Conservation (phyloP, 2,888 invertebrate species). For the Saturnia pavonia region DNA sequence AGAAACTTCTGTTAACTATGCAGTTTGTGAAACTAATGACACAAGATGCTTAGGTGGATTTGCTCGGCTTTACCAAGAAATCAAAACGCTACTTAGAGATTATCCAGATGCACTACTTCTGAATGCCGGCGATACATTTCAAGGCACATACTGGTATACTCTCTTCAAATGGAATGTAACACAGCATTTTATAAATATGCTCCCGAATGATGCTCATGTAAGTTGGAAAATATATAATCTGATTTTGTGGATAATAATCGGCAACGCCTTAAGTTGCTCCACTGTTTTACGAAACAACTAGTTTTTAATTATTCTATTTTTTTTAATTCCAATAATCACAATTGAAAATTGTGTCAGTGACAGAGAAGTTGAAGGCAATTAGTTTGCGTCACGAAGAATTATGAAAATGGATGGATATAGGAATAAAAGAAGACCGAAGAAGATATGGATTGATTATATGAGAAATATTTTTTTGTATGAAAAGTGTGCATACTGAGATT, state of each 20-base stretch:
- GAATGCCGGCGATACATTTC: constrained; percentile 93
- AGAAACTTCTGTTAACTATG: constrained; percentile 80
- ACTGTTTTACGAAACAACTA: background rate
- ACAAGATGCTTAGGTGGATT: constrained; percentile 86
- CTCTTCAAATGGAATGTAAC: constrained; percentile 88
- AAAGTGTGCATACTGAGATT: too few relatives aligned
- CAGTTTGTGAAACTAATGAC: constrained; percentile 78
- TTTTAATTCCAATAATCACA: too few relatives aligned
- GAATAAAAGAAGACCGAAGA: too few relatives aligned
- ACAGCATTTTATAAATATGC: constrained; percentile 87
- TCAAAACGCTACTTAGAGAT: constrained; percentile 67
- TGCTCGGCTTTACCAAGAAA: constrained; percentile 83
- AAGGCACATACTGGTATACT: constrained; percentile 92
- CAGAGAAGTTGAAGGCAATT: too few relatives aligned
- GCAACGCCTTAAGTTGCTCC: background rate
- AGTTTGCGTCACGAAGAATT: too few relatives aligned
- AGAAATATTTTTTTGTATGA: too few relatives aligned
- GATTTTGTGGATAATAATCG: background rate
- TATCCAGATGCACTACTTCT: constrained; percentile 85
- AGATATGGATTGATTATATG: too few relatives aligned
- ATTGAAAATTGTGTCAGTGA: too few relatives aligned
- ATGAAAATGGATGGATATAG: too few relatives aligned
- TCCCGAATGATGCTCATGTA: constrained; percentile 90
- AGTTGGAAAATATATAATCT: constrained; percentile 37
- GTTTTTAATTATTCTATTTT: too few relatives aligned